Evolutionary conservation across 2,888 invertebrate species (phyloP), one percentile per base, ranked within the genome.

Genomic region (Macaria notata): DNA sequence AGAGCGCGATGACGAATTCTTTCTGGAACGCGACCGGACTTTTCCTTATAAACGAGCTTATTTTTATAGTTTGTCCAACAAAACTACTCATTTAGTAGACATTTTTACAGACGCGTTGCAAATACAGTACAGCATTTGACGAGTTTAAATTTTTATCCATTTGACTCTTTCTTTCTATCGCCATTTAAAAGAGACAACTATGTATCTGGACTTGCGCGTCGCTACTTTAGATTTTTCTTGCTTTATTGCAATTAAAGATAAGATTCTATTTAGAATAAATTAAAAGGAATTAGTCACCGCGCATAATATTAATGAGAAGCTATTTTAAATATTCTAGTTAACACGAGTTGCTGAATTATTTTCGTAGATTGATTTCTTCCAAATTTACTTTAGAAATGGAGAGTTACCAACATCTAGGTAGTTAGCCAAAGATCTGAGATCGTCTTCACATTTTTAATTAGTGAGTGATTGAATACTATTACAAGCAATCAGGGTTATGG

Each of bases 401-500:
- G 53, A 57, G 56, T 64, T 66, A 64, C 66, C 64, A 62, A 59
- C 42, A 56, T 29, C 7, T 59, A 56, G 61, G 36, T 63, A 56
- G 61, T 39, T 61, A 63, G 55, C 66, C 66, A 66, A 66, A 66
- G 66, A 66, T 64, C 64, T 63, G 63, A 61, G 46, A 31, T n/a
- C n/a, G 4, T 41, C 38, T 38, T 7, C 38, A 19, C 19, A 19
- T 19, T 19, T 19, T 19, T 19, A 1, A 19, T 19, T 19, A 19
- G 2, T 19, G 19, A 19, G 19, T 19, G 19, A 19, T 19, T 19
- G 2, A 19, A 19, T 19, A 19, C 19, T 1, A 19, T 19, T 19
- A 19, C 19, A 1, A 19, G 19, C 19, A 19, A 19, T 19, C 19
- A 19, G 19, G 2, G 19, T 19, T 19, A 19, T 19, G 19, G 19